Evolutionary conservation across 2,888 invertebrate genomes (phyloP), one percentile per base, ranked within the genome.

Genomic region (Eupithecia vulgata): DNA sequence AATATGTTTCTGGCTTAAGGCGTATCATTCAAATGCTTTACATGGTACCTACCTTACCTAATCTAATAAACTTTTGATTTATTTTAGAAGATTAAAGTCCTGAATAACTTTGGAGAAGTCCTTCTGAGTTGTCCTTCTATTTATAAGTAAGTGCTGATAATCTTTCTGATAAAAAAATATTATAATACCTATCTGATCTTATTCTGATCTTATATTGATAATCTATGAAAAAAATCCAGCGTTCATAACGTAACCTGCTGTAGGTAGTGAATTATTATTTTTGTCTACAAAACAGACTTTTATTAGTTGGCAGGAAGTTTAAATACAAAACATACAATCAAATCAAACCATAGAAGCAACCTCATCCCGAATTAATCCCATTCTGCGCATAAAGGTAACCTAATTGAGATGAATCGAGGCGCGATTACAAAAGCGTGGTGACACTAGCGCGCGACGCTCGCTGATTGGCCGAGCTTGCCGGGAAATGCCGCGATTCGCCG

Each of bases 391-490:
- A 65, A 61, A 68, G 69, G 68, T 72, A 72, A 67, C 72, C 62
- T 75, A 75, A 72, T 75, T 72, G 75, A 68, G 72, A 75, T 72
- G 72, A 73, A 70, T 72, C 59, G 72, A 71, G 69, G 71, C 68
- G 68, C 42, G 66, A 69, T 35, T 57, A 65, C 68, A 70, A 77
- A 81, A 76, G 74, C 75, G 72, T 81, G 82, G 85, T 77, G 83
- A 81, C 82, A 80, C 74, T 81, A 67, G 48, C 81, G 79, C 80
- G 77, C 34, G 35, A 64, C 74, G 79, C 81, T 84, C 83, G 15
- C 87, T 88, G 88, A 88, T 89, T 88, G 87, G 82, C 82, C 81
- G 83, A 83, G 85, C 84, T 87, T 82, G 80, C 82, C 80, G 83
- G 82, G 83, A 83, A 84, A 82, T 79, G 76, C 81, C 79, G 79